Base-by-base conservation (phyloP, 2,888 invertebrate species). In the Seladonia tumulorum region DNA sequence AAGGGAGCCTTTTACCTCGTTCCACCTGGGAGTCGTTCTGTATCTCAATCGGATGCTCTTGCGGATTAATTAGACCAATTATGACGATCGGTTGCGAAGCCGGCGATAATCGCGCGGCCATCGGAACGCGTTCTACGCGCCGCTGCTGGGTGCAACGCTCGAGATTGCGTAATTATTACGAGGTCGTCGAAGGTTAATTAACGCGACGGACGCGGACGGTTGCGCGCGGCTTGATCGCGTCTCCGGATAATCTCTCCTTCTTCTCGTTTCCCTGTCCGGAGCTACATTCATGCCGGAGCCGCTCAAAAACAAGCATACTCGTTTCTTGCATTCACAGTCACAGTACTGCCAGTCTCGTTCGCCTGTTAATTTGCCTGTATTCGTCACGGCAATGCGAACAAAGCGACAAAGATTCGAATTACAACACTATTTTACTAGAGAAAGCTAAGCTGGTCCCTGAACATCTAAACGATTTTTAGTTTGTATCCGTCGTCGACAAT, bases 161-260 rank as follows among this genome's bases (percentile, higher is more conserved):
- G 70, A 29, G 49, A 79, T 90, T 89, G 82, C 81, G 87, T 79
- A 90, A 90, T 90, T 82, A 85, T 87, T 85, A 81, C 82, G 75
- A 80, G 74, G 75, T 79, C 84, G 57, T 81, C 81, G 82, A 89
- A 90, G 89, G 85, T 89, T 89, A 90, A 90, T 89, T 86, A 84
- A 82, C 86, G 68, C 66, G 57, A 22, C 83, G 82, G 63, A 73
- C 79, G 18, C 83, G 82, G 63, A 70, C 79, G 22, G 75, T 39
- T 76, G 66, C 18, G 39, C 53, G 66, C 72, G 82, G 63, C 53
- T 22, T 63, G 18, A 22, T 14, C 0, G 35, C 49, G 53, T 66
- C 73, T 39, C 29, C 2, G n/a, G 60, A 16, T 25, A 29, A 45
- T 3, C 18, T 25, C 57, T 12, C 14, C 18, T 49, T 42, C 22